These are phyloP conservation scores for Mormoops blainvillei DNA, from an alignment of 2,113 vertebrate genomes.

Conservation along the genomic window DNA sequence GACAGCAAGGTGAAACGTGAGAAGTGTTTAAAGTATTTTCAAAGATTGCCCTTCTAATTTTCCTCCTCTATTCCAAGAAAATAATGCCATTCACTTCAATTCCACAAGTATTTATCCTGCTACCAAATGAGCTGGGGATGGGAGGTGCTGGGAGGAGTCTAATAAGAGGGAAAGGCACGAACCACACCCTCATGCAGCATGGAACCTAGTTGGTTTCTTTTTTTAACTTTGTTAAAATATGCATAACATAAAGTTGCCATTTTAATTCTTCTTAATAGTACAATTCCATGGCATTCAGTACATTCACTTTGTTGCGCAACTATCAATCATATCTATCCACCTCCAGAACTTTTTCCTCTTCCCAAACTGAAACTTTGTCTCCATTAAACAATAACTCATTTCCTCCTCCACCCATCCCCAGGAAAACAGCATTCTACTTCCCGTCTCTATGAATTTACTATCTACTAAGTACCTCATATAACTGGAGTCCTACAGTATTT, in stretches of 20 bases:
- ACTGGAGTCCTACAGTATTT: neutral
- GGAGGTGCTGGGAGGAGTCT: neutral
- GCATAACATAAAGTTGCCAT: neutral
- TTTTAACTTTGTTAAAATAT: neutral
- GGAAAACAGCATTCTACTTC: neutral
- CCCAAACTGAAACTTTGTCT: neutral
- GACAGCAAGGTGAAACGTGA: constrained; percentile 51
- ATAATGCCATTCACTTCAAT: neutral
- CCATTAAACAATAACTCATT: neutral
- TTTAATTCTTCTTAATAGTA: neutral
- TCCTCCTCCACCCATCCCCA: neutral
- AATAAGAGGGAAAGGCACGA: accelerated
- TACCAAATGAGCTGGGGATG: neutral
- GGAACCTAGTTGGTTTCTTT: neutral
- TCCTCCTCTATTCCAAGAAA: constrained; percentile 35
- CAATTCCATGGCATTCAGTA: neutral
- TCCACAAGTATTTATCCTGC: neutral
- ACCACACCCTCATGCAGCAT: neutral
- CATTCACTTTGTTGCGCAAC: neutral
- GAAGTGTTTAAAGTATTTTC: constrained; percentile 14
- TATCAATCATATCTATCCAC: no score
- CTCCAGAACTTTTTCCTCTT: neutral
- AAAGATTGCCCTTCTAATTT: constrained; percentile 42
- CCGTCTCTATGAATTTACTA: neutral
- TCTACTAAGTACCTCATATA: neutral